phyloP scores from a whole-genome alignment of 2,113 vertebrate species.

The Galeopterus variegatus region DNA sequence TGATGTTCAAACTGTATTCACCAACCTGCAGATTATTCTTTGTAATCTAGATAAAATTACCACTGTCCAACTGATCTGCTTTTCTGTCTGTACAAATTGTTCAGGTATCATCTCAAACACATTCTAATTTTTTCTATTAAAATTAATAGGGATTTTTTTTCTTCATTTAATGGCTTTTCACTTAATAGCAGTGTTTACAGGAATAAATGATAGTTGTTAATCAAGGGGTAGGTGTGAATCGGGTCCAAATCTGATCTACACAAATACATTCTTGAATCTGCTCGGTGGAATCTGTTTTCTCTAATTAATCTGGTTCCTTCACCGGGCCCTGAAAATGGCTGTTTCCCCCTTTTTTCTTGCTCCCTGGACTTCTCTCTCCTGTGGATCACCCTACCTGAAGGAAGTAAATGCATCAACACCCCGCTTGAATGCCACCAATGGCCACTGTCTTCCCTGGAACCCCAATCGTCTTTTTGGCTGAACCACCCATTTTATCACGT shows the following conservation, averaged over 20 bases:
- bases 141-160: background rate
- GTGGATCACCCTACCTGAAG: background rate
- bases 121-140: background rate
- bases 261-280: background rate
- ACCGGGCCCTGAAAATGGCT: background rate
- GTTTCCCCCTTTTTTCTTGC: background rate
- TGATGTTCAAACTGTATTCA: background rate
- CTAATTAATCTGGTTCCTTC: background rate
- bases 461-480: background rate
- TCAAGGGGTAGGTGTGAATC: background rate
- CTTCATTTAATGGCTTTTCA: background rate
- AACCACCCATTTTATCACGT: background rate
- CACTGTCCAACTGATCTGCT: background rate
- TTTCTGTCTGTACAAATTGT: background rate
- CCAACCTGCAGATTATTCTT: background rate
- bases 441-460: background rate
- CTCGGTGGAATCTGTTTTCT: background rate
- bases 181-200: background rate
- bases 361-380: background rate
- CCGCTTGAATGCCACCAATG: background rate
- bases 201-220: background rate
- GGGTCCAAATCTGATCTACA: background rate
- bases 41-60: background rate
- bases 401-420: background rate
- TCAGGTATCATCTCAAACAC: background rate